phyloP scores from a whole-genome alignment of 1,140 invertebrate genomes.

The Drosophila chauvacae region DNA sequence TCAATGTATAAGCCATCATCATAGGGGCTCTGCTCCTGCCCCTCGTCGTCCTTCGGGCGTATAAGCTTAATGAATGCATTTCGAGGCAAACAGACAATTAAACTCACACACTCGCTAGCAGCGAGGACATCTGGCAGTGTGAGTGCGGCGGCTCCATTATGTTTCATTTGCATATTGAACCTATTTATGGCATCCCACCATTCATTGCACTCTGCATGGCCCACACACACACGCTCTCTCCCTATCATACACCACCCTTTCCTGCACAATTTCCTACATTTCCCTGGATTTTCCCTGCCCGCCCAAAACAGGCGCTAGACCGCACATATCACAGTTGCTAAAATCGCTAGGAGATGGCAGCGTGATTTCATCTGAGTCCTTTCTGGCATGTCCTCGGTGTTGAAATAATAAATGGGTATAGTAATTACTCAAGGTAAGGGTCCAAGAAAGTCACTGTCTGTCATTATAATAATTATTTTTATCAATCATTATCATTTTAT shows the following conservation, averaged over 20 bases:
- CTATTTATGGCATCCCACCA: constrained; percentile 57
- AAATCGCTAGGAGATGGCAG: constrained; percentile 29
- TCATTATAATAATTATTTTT: not conserved
- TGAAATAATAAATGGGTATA: not conserved
- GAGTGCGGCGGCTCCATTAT: constrained; percentile 48
- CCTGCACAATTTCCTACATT: constrained; percentile 8
- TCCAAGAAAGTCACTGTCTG: not conserved
- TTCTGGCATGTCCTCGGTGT: not conserved
- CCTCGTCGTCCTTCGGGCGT: constrained; percentile 11
- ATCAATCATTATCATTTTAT: not conserved
- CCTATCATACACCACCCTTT: not conserved
- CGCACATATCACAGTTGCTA: constrained; percentile 9
- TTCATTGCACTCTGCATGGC: constrained; percentile 33
- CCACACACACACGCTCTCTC: not conserved
- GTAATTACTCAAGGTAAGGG: not conserved
- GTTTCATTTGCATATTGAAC: constrained; percentile 65
- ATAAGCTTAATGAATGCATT: constrained; percentile 63
- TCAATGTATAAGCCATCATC: constrained; percentile 22
- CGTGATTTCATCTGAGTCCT: constrained; percentile 15
- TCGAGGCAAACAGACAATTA: constrained; percentile 59
- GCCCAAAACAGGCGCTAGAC: constrained; percentile 38
- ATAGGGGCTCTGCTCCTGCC: not conserved
- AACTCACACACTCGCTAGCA: constrained; percentile 16
- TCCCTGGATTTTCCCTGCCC: constrained; percentile 28
- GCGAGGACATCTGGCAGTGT: constrained; percentile 24